Base-by-base conservation (phyloP, 2,888 invertebrate genomes). In the Drosophila pseudotalamancana region DNA sequence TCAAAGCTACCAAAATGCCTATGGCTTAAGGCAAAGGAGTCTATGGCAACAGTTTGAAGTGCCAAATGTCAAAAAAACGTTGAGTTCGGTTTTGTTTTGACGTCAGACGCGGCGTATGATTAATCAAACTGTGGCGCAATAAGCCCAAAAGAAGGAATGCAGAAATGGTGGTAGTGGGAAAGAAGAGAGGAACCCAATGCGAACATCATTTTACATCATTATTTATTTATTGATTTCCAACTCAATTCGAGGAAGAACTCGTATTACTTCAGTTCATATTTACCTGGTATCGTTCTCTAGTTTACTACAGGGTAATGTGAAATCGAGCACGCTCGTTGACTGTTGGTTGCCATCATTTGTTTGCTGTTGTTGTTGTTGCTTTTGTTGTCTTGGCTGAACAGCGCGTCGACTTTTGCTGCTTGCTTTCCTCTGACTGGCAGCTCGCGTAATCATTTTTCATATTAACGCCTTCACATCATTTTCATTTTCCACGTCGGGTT, bases 51-150 rank as follows among this genome's bases (percentile, higher is more conserved):
- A 57, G 51, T 55, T 70, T 18, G 37, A 25, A 11, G 11, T 25
- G 40, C 12, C 31, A 31, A 48, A 35, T 21, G 29, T 21, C 11
- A 14, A 43, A 53, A 57, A 57, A 45, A 25, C 40, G 18, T 49
- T 35, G 12, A 60, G 6, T 37, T 70, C 45, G 11, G 35, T 29
- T 59, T 4, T n/a, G 31, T 40, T 35, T 29, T 25, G 27, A 19
- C 25, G 51, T 46, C 46, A 56, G 59, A 66, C 56, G 54, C 40
- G 65, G 46, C 54, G 59, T 68, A 62, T 81, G 85, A 84, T 77
- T 81, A 72, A 85, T 72, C 54, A 68, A 72, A 66, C 32, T 53
- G 31, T 5, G 19, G 11, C 31, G 8, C 6, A 18, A 34, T 14
- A 16, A 21, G 16, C 4, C 6, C 8, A n/a, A n/a, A n/a, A n/a